A percentile compares a stretch with the other conserved stretches of the same genome.
phyloP scores from a whole-genome alignment of 2,113 vertebrate species.

The Smithornis capensis region DNA sequence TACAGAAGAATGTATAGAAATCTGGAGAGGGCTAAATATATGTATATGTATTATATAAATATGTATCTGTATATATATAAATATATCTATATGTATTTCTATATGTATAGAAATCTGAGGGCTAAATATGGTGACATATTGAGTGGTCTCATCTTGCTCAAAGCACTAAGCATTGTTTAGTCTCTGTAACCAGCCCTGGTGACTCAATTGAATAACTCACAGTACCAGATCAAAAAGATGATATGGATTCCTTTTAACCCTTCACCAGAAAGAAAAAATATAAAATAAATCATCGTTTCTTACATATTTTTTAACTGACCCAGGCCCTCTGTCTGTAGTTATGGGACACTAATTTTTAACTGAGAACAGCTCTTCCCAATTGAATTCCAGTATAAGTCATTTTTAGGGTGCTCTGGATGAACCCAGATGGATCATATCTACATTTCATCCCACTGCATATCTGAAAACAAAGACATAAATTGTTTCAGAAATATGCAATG shows the following conservation, averaged over 20 bases:
- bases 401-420: background rate
- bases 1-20: background rate
- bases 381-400: background rate
- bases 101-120: too few species aligned
- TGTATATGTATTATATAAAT: too few species aligned
- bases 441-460: background rate
- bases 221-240: background rate
- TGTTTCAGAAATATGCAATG: background rate
- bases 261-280: background rate
- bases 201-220: background rate
- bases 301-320: background rate
- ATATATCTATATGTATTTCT: too few species aligned
- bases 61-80: too few species aligned
- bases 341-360: background rate
- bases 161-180: background rate
- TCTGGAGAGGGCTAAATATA: too few species aligned
- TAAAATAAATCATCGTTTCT: background rate
- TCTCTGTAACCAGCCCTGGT: background rate
- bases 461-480: background rate
- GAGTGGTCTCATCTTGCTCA: background rate
- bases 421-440: background rate
- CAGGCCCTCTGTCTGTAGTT: background rate
- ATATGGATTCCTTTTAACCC: background rate
- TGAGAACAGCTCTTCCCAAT: background rate
- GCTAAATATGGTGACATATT: background rate